Evolutionary conservation across 2,888 invertebrate species (phyloP).

Genomic region (Patella depressa): DNA sequence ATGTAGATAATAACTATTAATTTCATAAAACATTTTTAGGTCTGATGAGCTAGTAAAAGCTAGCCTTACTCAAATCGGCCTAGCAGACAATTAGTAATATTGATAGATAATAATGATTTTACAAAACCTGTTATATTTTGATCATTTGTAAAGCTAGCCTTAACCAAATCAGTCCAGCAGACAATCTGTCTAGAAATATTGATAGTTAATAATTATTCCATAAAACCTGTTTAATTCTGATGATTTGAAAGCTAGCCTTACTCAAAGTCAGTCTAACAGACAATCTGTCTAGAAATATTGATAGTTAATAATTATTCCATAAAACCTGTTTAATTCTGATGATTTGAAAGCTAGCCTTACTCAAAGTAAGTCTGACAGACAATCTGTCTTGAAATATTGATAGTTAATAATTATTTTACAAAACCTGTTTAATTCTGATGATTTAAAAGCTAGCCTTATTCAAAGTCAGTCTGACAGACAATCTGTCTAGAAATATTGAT

Average conservation of each 20-base stretch:
- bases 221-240: too few species aligned
- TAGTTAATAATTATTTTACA: constrained; percentile 1
- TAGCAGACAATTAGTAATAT: not conserved
- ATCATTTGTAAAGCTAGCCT: not conserved
- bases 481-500: too few species aligned
- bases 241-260: not conserved
- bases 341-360: not conserved
- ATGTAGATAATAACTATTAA: too few species aligned
- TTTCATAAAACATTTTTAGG: too few species aligned
- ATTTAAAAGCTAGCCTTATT: not conserved
- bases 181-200: not conserved
- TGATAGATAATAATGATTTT: constrained; percentile 1
- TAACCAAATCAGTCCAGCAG: not conserved
- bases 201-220: not conserved
- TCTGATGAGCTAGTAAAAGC: too few species aligned
- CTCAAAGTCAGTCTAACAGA: not conserved
- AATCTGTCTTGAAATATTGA: not conserved
- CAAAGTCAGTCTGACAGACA: too few species aligned
- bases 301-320: not conserved
- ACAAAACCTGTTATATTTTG: not conserved
- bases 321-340: constrained; percentile 9
- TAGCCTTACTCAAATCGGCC: too few species aligned
- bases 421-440: not conserved
- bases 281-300: not conserved
- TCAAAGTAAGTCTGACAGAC: not conserved